phyloP scores from a whole-genome alignment of 2,797 vertebrate genomes.

The Erpetoichthys calabaricus region DNA sequence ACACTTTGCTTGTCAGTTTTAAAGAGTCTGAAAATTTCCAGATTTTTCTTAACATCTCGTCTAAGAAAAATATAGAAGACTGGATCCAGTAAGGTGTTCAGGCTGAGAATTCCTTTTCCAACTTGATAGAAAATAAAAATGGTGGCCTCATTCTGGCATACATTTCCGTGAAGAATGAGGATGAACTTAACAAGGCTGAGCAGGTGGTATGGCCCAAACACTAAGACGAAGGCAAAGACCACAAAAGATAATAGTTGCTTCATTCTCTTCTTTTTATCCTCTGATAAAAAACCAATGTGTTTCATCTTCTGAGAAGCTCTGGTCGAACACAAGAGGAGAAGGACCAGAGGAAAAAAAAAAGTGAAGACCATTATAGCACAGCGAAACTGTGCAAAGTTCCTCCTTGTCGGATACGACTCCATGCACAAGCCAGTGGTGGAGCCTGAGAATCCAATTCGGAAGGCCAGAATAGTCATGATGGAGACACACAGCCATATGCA shows the following conservation, averaged over 20 bases:
- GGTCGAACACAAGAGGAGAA: not conserved
- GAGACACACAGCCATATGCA: not conserved
- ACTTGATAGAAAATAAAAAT: not conserved
- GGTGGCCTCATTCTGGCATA: not conserved
- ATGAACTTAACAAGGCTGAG: not conserved
- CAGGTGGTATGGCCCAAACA: not conserved
- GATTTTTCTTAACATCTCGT: no score
- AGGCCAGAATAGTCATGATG: no score
- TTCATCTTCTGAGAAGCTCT: not conserved
- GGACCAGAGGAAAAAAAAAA: no score
- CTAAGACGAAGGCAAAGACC: not conserved
- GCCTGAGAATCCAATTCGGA: no score
- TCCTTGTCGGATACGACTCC: no score
- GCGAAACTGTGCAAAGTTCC: no score
- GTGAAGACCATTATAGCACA: no score
- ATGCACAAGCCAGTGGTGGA: no score
- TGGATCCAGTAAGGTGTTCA: not conserved
- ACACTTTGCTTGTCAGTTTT: no score
- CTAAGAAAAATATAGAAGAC: not conserved
- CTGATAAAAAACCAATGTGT: not conserved
- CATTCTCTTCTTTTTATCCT: not conserved
- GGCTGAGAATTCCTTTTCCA: not conserved
- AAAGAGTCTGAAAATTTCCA: no score
- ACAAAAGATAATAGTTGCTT: not conserved
- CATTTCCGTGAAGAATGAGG: not conserved